Percentiles rank a stretch among this genome's conserved stretches.
Conservation (phyloP, 2,113 vertebrate genomes). For the Ramphastos sulfuratus region DNA sequence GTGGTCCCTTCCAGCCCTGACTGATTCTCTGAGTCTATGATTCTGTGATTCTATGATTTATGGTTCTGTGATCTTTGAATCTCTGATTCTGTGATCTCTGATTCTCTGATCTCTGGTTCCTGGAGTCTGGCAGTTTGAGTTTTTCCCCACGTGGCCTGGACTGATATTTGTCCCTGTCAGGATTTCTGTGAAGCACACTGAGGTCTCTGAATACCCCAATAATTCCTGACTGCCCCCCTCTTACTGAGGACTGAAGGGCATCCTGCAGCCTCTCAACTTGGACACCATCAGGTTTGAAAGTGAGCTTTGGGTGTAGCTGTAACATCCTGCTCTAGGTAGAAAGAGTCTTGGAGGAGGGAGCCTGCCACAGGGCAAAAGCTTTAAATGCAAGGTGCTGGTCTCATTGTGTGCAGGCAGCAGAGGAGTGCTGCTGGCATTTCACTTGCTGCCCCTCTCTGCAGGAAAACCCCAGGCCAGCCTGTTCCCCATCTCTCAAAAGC, state of each 20-base stretch:
- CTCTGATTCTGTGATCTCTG: too few species aligned
- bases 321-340: background rate
- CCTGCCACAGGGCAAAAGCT: background rate
- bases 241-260: background rate
- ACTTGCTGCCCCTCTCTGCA: background rate
- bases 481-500: background rate
- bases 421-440: background rate
- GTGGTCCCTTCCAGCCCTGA: too few species aligned
- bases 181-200: background rate
- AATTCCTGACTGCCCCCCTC: background rate
- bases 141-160: background rate
- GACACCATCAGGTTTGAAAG: background rate
- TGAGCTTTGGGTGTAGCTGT: background rate
- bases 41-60: too few species aligned
- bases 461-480: background rate
- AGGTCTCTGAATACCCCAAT: background rate
- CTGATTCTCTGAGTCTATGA: too few species aligned
- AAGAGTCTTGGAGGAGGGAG: background rate
- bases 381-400: background rate
- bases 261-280: background rate
- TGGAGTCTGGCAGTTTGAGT: background rate
- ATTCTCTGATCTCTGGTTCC: background rate
- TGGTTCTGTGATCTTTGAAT: too few species aligned
- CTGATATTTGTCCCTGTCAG: background rate
- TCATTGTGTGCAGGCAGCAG: background rate